Conservation (phyloP, 2,888 invertebrate genomes). For the Volucella inanis region DNA sequence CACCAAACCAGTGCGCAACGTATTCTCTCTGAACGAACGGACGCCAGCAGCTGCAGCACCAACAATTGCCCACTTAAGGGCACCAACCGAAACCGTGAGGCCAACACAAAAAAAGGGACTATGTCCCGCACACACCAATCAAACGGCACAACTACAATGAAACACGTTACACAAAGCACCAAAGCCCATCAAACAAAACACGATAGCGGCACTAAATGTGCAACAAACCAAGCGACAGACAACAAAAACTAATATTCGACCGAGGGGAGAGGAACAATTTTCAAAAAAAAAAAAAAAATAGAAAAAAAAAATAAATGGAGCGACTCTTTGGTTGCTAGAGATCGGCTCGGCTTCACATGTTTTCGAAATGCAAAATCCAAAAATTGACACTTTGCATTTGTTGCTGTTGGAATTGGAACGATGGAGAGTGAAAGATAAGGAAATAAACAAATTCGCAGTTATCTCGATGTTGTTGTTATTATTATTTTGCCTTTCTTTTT, state of each 20-base stretch:
- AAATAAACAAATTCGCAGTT: slow-evolving; percentile 58
- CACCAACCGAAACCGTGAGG: background rate
- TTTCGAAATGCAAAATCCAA: background rate
- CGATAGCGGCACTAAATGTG: slow-evolving; percentile 23
- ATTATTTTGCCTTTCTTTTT: slow-evolving; percentile 9
- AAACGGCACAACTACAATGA: slow-evolving; percentile 20
- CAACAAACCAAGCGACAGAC: slow-evolving; percentile 24
- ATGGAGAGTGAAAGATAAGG: slow-evolving; percentile 19
- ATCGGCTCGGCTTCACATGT: slow-evolving; percentile 24
- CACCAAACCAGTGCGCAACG: background rate
- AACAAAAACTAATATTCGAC: background rate
- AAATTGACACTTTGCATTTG: background rate
- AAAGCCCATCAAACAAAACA: slow-evolving; percentile 23
- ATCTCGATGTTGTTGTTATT: slow-evolving; percentile 34
- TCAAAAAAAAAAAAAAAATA: background rate
- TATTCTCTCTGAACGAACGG: background rate
- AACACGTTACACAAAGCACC: slow-evolving; percentile 21
- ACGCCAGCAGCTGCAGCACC: background rate
- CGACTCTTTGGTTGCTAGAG: background rate
- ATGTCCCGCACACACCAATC: background rate
- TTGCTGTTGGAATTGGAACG: background rate
- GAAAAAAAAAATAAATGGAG: background rate
- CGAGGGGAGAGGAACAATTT: background rate
- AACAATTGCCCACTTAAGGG: background rate
- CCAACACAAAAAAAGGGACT: background rate